These are phyloP conservation scores for Daktulosphaira vitifoliae DNA, from an alignment of 1,140 invertebrate genomes.

Conservation along the genomic window DNA sequence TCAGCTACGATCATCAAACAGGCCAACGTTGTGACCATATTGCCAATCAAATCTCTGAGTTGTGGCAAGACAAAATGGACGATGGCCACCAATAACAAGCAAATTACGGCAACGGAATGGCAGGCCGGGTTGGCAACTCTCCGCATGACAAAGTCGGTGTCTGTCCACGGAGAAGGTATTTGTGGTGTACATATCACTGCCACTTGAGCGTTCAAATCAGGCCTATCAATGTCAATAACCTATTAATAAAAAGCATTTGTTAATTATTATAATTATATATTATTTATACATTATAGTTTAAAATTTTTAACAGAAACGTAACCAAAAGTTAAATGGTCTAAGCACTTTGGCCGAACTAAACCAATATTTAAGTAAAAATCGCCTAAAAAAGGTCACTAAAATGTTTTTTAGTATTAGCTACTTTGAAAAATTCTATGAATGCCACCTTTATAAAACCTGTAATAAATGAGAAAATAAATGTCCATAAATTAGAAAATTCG, in stretches of 20 bases:
- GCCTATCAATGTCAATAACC: background rate
- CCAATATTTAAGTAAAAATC: too few relatives aligned
- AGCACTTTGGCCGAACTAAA: too few relatives aligned
- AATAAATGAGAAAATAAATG: too few relatives aligned
- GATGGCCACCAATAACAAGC: constrained; percentile 63
- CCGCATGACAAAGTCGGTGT: constrained; percentile 60
- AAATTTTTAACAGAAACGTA: background rate
- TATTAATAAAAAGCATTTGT: constrained; percentile 7
- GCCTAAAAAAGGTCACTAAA: too few relatives aligned
- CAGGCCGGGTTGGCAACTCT: constrained; percentile 66
- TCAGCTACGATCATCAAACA: constrained; percentile 65
- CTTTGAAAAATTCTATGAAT: too few relatives aligned
- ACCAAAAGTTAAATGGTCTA: background rate
- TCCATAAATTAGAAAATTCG: too few relatives aligned
- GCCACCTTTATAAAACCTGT: too few relatives aligned
- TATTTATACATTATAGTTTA: constrained; percentile 38
- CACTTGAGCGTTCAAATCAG: constrained; percentile 49
- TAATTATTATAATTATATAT: too few relatives aligned
- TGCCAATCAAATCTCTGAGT: constrained; percentile 68
- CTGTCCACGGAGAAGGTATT: constrained; percentile 55
- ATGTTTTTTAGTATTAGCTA: too few relatives aligned
- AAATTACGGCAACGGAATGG: constrained; percentile 59
- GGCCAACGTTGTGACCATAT: constrained; percentile 70
- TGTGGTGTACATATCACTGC: constrained; percentile 66
- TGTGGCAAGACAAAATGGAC: constrained; percentile 76